Conservation (phyloP, 2,797 vertebrate genomes). For the Tragopan temminckii region DNA sequence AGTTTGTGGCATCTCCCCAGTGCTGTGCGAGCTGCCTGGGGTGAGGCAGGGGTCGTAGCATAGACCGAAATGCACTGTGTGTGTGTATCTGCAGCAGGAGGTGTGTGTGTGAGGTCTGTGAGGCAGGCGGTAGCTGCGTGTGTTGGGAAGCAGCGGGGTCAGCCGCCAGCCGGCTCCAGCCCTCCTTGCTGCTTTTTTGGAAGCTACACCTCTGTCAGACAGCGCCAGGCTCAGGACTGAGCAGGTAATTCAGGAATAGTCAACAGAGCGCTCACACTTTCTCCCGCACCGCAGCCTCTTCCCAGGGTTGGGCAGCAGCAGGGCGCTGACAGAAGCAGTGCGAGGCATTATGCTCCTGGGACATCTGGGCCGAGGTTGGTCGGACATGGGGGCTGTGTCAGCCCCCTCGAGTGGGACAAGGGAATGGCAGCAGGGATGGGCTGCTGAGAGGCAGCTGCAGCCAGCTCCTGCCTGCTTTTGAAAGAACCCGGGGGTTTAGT, state of each 20-base stretch:
- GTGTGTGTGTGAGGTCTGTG: accelerated
- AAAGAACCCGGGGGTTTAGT: background rate
- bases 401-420: accelerated
- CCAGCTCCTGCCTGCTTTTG: background rate
- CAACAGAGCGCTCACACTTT: accelerated
- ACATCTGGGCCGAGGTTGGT: background rate
- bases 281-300: background rate
- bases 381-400: background rate
- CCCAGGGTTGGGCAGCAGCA: background rate
- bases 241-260: background rate
- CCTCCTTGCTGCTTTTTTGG: background rate
- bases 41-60: background rate
- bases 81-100: background rate
- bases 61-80: background rate
- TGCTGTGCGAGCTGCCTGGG: background rate
- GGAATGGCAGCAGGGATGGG: background rate
- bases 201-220: background rate
- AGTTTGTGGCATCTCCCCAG: accelerated
- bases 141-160: background rate
- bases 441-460: background rate
- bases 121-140: accelerated
- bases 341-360: background rate
- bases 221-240: background rate
- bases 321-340: background rate
- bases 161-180: background rate